Base-by-base conservation (phyloP, 2,797 vertebrate genomes). In the Meriones psammophilus region DNA sequence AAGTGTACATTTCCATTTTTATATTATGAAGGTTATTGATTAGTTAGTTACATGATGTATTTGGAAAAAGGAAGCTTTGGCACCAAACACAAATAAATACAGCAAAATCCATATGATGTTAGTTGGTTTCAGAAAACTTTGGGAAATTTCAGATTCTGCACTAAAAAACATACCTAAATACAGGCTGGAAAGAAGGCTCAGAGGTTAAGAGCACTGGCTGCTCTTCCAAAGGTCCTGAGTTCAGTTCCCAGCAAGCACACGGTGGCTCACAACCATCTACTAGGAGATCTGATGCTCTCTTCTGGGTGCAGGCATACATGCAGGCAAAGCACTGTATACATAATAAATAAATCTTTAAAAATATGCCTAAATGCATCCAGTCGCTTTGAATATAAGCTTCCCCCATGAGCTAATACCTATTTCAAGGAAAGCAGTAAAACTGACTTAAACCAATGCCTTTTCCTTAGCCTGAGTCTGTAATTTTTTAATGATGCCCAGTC, bases 391-490 rank as follows among this genome's bases (percentile, higher is more conserved):
- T 42, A 4, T n/a, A 85, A 66, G 50, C 83, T 78, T 78, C 71
- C 20, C 26, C 22, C 54, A 6, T 71, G 28, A 94, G 20, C 13
- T 94, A 26, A 22, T 10, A 28, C 7, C 4, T 46, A 68, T 33
- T 78, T 89, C 81, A 60, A 78, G 39, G 14, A 60, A 92, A 92
- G 7, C n/a, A 92, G 28, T 62, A 30, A n/a, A 85, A 78, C 46
- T 50, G 5, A 17, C 39, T 92, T 86, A 69, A 69, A 78, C n/a
- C 33, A 36, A 24, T 60, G 79, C 6, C 54, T 28, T 78, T 64
- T 39, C 62, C 60, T 92, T 54, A 77, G 24, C 22, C 33, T 30
- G 12, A 91, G 33, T 42, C 22, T 92, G 0, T 84, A 89, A 71
- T 62, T 74, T 92, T 14, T 58, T 8, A 46, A 60, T 8, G 6